A percentile compares a stretch with the other conserved stretches of the same genome.
Evolutionary conservation across 2,888 invertebrate genomes (phyloP).

Genomic region (Conomelus anceps): DNA sequence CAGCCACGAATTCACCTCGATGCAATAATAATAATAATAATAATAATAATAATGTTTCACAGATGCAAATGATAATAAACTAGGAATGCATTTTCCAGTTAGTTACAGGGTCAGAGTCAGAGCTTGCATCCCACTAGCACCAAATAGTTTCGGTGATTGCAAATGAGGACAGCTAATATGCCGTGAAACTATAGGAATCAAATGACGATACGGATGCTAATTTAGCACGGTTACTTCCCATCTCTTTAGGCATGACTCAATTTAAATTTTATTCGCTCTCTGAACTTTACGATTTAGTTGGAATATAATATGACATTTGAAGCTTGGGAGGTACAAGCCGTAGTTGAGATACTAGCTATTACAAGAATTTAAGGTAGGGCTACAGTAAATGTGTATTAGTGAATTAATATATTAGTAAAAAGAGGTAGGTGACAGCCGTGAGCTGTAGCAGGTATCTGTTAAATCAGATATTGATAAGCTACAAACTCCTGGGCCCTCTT

Average conservation of each 20-base stretch:
- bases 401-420: too few species aligned
- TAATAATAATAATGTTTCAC: neutral
- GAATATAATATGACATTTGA: neutral
- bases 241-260: neutral
- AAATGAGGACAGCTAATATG: neutral
- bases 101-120: neutral
- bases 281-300: neutral
- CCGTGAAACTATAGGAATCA: neutral
- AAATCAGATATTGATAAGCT: too few species aligned
- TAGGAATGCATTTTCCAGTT: neutral
- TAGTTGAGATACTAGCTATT: too few species aligned
- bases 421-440: too few species aligned
- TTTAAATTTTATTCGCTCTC: neutral
- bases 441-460: too few species aligned
- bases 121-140: neutral
- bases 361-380: too few species aligned
- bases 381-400: too few species aligned
- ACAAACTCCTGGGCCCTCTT: too few species aligned
- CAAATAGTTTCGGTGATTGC: neutral
- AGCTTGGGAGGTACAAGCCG: neutral
- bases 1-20: neutral
- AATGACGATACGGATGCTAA: too few species aligned
- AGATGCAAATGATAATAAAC: neutral
- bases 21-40: too few species aligned
- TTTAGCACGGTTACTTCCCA: neutral